Base-by-base conservation (phyloP, 2,797 vertebrate genomes). In the Pipistrellus kuhlii region DNA sequence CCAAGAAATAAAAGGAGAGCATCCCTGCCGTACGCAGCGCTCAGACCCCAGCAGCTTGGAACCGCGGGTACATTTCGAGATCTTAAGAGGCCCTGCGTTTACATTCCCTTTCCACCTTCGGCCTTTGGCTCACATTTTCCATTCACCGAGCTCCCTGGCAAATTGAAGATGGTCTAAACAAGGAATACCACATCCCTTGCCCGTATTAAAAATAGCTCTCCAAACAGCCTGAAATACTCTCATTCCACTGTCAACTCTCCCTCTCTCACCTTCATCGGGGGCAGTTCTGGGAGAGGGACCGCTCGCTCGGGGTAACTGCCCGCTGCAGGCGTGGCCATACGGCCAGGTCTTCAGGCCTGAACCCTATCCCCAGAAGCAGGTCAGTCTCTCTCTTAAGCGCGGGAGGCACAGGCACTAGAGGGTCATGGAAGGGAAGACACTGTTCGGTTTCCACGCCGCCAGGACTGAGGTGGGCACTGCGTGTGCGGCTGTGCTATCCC, bases 231-330 rank as follows among this genome's bases (percentile, higher is more conserved):
- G 3, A 88, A 77, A 86, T 94, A 88, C 86, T 94, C 85, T 75
- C 72, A 93, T 96, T 95, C 93, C 84, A 44, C 89, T 91, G 75
- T 96, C 94, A 89, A 68, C 64, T 92, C 95, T 96, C 90, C 78
- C 81, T 90, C 83, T 95, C 90, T 30, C 80, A 94, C 91, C 96
- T 97, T 92, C 90, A 81, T 41, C 32, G 90, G 87, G 85, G 77
- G 32, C 41, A 71, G 75, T 68, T 78, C 91, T 95, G 48, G 20
- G 21, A 90, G 72, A 93, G 14, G n/a, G 41, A 53, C 57, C 66
- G 75, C 82, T 91, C 73, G 13, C 44, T 44, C 10, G 3, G 41
- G 88, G n/a, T 55, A 76, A 53, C 23, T 27, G 66, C 55, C 93
- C 82, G 92, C 66, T 44, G 41, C 78, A 82, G 75, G 44, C 12